Conservation (phyloP, 1,140 invertebrate species). For the Procambarus virginalis region DNA sequence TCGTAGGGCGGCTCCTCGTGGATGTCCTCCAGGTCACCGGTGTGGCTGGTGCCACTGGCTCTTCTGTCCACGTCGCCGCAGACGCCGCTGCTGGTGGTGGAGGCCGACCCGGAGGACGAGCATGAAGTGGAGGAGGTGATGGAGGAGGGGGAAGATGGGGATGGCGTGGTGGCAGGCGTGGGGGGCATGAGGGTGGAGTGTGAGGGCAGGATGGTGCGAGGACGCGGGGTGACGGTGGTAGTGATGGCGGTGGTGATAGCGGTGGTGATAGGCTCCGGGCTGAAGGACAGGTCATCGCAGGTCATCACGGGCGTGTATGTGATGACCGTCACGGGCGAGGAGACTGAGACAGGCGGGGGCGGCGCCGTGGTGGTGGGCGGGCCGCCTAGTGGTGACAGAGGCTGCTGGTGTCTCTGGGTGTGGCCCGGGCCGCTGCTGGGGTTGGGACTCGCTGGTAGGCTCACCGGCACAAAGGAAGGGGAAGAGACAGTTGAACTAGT, state of each 20-base stretch:
- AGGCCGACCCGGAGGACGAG: conserved; percentile 37
- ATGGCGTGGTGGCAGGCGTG: conserved; percentile 19
- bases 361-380: conserved; percentile 72
- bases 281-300: conserved; percentile 63
- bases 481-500: not conserved
- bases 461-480: conserved; percentile 14
- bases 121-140: conserved; percentile 35
- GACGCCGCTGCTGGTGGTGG: not conserved
- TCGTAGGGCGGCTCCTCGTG: conserved; percentile 75
- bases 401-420: conserved; percentile 13
- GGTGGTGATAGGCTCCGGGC: conserved; percentile 67
- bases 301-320: conserved; percentile 60
- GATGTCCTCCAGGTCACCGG: conserved; percentile 73
- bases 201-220: conserved; percentile 72
- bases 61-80: conserved; percentile 35
- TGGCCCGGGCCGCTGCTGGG: not conserved
- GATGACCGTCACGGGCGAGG: conserved; percentile 72
- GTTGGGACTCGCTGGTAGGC: conserved; percentile 3
- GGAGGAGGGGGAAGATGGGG: conserved; percentile 41
- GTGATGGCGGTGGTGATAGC: conserved; percentile 72
- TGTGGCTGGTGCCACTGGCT: conserved; percentile 50
- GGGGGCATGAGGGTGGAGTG: conserved; percentile 48
- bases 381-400: conserved; percentile 48
- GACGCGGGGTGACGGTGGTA: conserved; percentile 72
- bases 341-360: conserved; percentile 74